A percentile compares a stretch with the other conserved stretches of the same genome.
Evolutionary conservation across 2,113 vertebrate genomes (phyloP).

Genomic region (Phalacrocorax aristotelis): DNA sequence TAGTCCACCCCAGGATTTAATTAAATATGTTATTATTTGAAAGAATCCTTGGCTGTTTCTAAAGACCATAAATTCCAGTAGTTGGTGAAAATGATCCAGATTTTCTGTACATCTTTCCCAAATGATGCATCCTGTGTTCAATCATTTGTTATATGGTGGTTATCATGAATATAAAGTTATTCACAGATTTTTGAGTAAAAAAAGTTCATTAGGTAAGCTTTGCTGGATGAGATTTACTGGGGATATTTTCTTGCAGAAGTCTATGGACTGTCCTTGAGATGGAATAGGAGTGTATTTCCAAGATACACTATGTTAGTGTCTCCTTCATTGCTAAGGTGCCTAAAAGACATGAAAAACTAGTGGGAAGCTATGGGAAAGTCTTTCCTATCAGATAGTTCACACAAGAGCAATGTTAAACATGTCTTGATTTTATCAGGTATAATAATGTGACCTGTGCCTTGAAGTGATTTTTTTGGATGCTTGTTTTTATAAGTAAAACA

Average conservation of each 20-base stretch:
- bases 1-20: not conserved
- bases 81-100: not conserved
- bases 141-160: not conserved
- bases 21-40: not conserved
- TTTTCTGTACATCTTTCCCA: not conserved
- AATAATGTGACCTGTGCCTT: not conserved
- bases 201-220: not conserved
- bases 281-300: not conserved
- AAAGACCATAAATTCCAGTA: not conserved
- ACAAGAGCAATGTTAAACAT: not conserved
- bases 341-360: not conserved
- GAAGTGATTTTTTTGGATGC: not conserved
- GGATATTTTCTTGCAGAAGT: not conserved
- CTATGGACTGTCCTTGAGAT: not conserved
- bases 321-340: not conserved
- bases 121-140: not conserved
- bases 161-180: not conserved
- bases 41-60: not conserved
- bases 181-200: not conserved
- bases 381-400: not conserved
- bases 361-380: not conserved
- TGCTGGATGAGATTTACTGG: not conserved
- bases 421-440: not conserved
- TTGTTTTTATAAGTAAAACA: not conserved
- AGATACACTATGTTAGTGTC: not conserved